Base-by-base conservation (phyloP, 1,140 invertebrate genomes). In the Apis florea region DNA sequence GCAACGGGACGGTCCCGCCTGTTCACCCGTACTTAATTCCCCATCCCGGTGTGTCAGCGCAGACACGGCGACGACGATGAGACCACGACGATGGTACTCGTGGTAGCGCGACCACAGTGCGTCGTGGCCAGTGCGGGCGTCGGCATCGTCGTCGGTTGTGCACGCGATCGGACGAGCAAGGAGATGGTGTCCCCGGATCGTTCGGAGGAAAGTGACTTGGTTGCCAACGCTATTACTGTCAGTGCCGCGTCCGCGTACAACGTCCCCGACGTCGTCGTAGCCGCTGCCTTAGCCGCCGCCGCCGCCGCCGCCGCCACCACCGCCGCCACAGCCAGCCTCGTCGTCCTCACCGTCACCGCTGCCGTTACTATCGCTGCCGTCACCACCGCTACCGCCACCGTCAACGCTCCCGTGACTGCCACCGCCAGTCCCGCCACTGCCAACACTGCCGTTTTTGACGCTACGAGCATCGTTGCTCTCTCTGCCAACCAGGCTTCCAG, bases 131-230 rank as follows among this genome's bases (percentile, higher is more conserved):
- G 85, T 87, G 86, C 83, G 79, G 86, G 72, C 86, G 80, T 88
- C 83, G 87, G 61, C 82, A 73, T 86, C 85, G 85, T 81, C 85
- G 85, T 86, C 83, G 86, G 77, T 79, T 78, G 87, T 88, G 86
- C 84, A 78, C 83, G 87, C 84, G 87, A 82, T 80, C 81, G 83
- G 71, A 86, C 87, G 84, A 83, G 67, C 75, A 67, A 83, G 86
- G 86, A 85, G 83, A 90, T 90, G 89, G 84, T 83, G 82, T 85
- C 79, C 82, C 79, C 80, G 71, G 76, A 82, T 88, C 79, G 78
- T 69, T 68, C 67, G 54, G 69, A 85, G 77, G 40, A 63, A 83
- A 83, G 76, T 87, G 83, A 87, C 70, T 88, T 72, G 49, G 79
- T 79, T 82, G 82, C 79, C 67, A 78, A 66, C 69, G 67, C 72